Evolutionary conservation across 2,113 vertebrate species (phyloP).

Genomic region (Machaerirhynchus nigripectus): DNA sequence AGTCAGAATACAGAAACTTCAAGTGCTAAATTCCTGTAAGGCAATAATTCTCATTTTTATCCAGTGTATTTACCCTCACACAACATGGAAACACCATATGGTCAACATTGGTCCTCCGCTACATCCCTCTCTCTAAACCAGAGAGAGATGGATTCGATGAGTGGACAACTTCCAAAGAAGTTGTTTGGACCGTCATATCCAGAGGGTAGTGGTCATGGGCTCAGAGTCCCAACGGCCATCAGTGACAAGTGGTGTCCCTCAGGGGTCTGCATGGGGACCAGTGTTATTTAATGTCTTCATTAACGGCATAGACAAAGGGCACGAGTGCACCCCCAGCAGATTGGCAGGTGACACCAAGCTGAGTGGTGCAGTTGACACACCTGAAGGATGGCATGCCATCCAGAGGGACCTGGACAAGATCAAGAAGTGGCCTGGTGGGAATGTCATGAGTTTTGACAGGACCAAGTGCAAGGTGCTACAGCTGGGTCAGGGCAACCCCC

Average conservation of each 20-base stretch:
- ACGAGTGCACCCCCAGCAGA: accelerated
- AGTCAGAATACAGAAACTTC: not conserved
- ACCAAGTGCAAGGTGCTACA: not conserved
- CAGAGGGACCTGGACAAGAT: not conserved
- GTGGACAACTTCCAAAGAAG: not conserved
- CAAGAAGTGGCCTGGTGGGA: not conserved
- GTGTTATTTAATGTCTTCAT: not conserved
- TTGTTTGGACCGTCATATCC: not conserved
- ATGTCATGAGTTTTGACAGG: not conserved
- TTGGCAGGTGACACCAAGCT: not conserved
- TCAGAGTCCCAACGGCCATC: not conserved
- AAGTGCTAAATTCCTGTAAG: not conserved
- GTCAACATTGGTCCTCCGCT: not conserved
- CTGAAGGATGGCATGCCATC: not conserved
- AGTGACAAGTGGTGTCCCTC: not conserved
- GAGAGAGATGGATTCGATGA: not conserved
- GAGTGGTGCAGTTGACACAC: not conserved
- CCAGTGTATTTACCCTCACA: not conserved
- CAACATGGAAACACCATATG: not conserved
- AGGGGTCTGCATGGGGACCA: not conserved
- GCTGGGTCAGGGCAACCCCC: not conserved
- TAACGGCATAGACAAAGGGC: not conserved
- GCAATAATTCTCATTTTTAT: not conserved
- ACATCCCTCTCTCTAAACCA: not conserved
- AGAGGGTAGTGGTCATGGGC: not conserved